Base-by-base conservation (phyloP, 2,888 invertebrate species). In the Brenthis ino region DNA sequence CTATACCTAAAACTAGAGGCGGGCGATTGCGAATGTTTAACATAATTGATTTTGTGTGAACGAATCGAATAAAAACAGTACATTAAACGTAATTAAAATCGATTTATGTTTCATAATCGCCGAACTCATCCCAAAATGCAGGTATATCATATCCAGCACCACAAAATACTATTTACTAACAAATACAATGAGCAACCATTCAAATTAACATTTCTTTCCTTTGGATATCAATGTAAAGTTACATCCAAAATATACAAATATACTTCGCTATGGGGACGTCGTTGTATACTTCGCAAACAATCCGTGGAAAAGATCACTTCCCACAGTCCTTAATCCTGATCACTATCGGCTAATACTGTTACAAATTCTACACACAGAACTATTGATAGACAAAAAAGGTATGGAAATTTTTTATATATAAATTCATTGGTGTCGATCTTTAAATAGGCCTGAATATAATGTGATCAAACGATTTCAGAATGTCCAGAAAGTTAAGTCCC, bases 121-220 rank as follows among this genome's bases (percentile, higher is more conserved):
- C 63, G 53, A 20, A 20, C 53, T 63, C 63, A 24, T 63, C 53
- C 53, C 66, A 64, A 70, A 67, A 72, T 68, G 68, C 68, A 68
- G 72, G 73, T 70, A 70, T 69, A 71, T 60, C 78, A 79, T 73
- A 82, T 77, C 84, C 84, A 89, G 91, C 91, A 89, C 91, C 91
- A 88, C 89, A 79, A 74, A 80, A 82, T 85, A 82, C 85, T 87
- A 89, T 83, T 81, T 84, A 82, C 86, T 88, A 78, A 86, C 84
- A 79, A 85, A 83, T 84, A 86, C 88, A 91, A 85, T 92, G 93
- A 93, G 93, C 93, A 92, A 92, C 88, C 91, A 86, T 88, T 88
- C 85, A 80, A 84, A 83, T 85, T 80, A 82, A 80, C 84, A 80
- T 80, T 82, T 80, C 83, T 77, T 77, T 77, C 82, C 80, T 78